These are phyloP conservation scores for Spialia ferax DNA, from an alignment of 2,888 invertebrate genomes.

Conservation along the genomic window DNA sequence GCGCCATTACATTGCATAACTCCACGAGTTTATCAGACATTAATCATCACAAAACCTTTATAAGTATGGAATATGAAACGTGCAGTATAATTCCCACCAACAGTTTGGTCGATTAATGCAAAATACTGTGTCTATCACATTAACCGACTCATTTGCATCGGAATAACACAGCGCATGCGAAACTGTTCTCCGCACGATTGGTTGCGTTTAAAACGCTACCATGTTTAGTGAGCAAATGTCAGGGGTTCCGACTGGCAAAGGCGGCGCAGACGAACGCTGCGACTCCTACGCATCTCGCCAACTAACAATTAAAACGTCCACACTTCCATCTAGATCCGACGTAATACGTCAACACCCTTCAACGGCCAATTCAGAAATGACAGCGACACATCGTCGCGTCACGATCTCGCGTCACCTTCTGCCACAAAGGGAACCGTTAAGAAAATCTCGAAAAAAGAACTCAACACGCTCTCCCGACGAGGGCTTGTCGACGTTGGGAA, in stretches of 20 bases:
- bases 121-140: constrained; percentile 26
- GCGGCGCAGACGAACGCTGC: constrained; percentile 39
- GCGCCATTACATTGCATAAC: constrained; percentile 19
- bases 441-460: constrained; percentile 67
- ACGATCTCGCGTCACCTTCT: constrained; percentile 68
- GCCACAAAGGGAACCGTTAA: constrained; percentile 55
- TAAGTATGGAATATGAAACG: constrained; percentile 20
- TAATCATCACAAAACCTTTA: constrained; percentile 32
- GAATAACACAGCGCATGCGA: constrained; percentile 38
- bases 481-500: constrained; percentile 71
- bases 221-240: constrained; percentile 44
- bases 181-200: constrained; percentile 21
- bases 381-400: constrained; percentile 74
- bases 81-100: constrained; percentile 6
- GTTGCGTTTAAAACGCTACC: constrained; percentile 24
- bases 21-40: constrained; percentile 21
- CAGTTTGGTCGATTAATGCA: constrained; percentile 31
- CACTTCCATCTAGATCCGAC: constrained; percentile 74
- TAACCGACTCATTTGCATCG: constrained; percentile 43
- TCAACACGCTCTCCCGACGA: constrained; percentile 45
- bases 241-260: constrained; percentile 39
- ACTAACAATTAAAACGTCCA: constrained; percentile 80
- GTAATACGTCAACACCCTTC: constrained; percentile 75
- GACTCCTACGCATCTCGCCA: constrained; percentile 59
- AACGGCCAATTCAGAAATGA: constrained; percentile 76